Base-by-base conservation (phyloP, 2,113 vertebrate species). In the Aldabrachelys gigantea region DNA sequence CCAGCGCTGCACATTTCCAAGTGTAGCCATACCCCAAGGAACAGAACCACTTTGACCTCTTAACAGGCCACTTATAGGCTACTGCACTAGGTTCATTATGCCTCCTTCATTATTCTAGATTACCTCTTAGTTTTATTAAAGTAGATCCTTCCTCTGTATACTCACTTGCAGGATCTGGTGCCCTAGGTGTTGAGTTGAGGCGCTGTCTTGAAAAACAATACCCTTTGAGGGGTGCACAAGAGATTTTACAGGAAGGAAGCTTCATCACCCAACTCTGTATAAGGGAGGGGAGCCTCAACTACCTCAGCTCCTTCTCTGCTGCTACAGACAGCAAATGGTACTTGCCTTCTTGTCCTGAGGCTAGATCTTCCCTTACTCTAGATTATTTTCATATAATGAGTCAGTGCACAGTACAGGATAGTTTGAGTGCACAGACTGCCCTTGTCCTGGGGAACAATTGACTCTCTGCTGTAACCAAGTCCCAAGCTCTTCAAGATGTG, bases 31-130 rank as follows among this genome's bases (percentile, higher is more conserved):
- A 41, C 41, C 41, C 41, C 88, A n/a, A 54, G 83, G 14, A 93
- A 93, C 47, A 93, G 89, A 92, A 95, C 62, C 54, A 88, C 29
- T 84, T 84, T 88, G n/a, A 65, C 72, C 76, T 76, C 53, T 79
- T 19, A 90, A 78, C 10, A 76, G 52, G 49, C 38, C 83, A 89
- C 86, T 69, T 96, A 76, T 56, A 82, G 96, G 96, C 92, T 85
- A 80, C 17, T 87, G 81, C 78, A 31, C 8, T 14, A 1, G 1
- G 47, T 59, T 84, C 31, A 3, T n/a, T 65, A 65, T 65, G 62
- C 62, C 62, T 31, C 35, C 59, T 62, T 62, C 35, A 35, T 89
- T 89, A 49, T 87, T 87, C 88, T 0, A 8, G 87, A 49, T 10
- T 92, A 56, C 84, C 85, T 82, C 84, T 49, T 8, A 29, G 9